Evolutionary conservation across 2,797 vertebrate species (phyloP).

Genomic region (Sebastolobus altivelis): DNA sequence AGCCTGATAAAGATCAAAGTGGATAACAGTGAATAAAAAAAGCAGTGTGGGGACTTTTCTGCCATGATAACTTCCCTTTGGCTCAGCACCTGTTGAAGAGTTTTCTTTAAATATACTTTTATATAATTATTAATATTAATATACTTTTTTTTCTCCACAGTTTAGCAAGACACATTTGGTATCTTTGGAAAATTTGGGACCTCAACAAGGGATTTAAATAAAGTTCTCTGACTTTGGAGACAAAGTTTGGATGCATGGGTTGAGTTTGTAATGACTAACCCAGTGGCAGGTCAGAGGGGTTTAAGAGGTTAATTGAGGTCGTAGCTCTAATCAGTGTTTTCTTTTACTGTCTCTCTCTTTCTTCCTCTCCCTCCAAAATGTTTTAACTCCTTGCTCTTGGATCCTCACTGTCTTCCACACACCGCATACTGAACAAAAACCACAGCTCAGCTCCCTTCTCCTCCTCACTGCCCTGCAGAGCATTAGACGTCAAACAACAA

Average conservation of each 20-base stretch:
- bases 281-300: not conserved
- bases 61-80: not conserved
- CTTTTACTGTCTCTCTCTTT: not conserved
- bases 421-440: not conserved
- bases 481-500: constrained; percentile 36
- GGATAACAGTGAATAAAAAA: not conserved
- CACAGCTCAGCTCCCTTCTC: constrained; percentile 13
- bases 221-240: not conserved
- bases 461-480: constrained; percentile 37
- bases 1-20: not conserved
- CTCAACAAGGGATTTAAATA: not conserved
- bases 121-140: no score
- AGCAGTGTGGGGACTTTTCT: not conserved
- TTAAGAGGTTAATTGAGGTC: constrained; percentile 26
- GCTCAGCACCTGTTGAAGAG: not conserved
- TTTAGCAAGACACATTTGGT: not conserved
- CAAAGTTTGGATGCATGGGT: no score
- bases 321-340: constrained; percentile 8
- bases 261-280: not conserved
- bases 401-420: constrained; percentile 16
- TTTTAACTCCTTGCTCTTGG: constrained; percentile 17
- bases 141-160: not conserved
- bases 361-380: not conserved
- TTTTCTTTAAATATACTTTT: not conserved
- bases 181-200: not conserved